Conservation (phyloP, 53 echinoderm and acorn worm genomes). For the Crossaster papposus region DNA sequence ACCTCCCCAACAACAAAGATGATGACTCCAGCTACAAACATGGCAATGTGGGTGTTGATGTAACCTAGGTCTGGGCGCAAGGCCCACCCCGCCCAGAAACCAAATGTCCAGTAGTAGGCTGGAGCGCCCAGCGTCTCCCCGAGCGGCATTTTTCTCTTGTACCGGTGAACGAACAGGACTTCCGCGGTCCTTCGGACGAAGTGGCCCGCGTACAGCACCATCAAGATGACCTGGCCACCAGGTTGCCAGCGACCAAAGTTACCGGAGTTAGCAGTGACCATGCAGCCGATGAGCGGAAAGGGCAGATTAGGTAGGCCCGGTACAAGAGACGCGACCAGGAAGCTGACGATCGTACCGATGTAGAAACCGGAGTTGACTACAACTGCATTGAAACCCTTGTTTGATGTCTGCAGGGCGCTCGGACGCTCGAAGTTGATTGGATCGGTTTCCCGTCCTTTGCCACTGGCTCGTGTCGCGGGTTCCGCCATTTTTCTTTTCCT, state of each 20-base stretch:
- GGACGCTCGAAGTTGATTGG: neutral
- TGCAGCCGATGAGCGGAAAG: constrained; percentile 56
- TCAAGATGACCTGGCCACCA: constrained; percentile 36
- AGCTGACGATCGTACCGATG: constrained; percentile 49
- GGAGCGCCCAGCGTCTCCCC: constrained; percentile 54
- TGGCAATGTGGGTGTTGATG: constrained; percentile 39
- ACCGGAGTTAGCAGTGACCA: constrained; percentile 42
- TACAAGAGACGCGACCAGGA: constrained; percentile 42
- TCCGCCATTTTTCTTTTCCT: constrained; percentile 3
- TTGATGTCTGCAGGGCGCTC: neutral
- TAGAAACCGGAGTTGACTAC: constrained; percentile 43
- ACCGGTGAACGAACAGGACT: constrained; percentile 60
- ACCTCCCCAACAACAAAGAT: constrained; percentile 56
- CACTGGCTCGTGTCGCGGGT: neutral
- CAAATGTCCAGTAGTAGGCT: constrained; percentile 59
- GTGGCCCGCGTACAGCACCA: constrained; percentile 51
- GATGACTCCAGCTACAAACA: constrained; percentile 17
- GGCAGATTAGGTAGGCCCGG: constrained; percentile 51
- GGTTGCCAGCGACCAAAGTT: constrained; percentile 38
- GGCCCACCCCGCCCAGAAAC: constrained; percentile 61
- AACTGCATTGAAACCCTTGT: constrained; percentile 45
- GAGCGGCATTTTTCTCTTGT: constrained; percentile 33
- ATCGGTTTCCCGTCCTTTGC: neutral
- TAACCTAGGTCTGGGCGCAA: constrained; percentile 60
- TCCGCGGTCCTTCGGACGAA: constrained; percentile 54